These are phyloP conservation scores for Acronicta alni DNA, from an alignment of 2,888 invertebrate species.

Conservation along the genomic window DNA sequence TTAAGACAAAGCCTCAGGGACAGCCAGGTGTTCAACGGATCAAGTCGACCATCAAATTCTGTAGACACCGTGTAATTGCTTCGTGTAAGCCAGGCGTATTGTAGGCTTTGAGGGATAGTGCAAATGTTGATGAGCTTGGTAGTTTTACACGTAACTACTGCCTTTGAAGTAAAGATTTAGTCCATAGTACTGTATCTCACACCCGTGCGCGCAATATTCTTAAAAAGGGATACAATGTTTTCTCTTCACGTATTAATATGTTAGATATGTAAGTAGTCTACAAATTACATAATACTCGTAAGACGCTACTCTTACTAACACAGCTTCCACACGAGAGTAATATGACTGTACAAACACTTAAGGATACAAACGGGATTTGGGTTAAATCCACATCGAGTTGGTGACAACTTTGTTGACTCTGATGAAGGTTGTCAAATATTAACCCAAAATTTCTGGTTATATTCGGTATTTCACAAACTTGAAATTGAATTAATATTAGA, in stretches of 20 bases:
- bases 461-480: not conserved
- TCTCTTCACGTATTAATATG: no score
- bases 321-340: slow-evolving; percentile 22
- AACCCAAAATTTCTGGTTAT: slow-evolving; percentile 4
- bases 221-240: no score
- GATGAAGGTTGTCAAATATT: slow-evolving; percentile 33
- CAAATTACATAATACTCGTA: slow-evolving; percentile 37
- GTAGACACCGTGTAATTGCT: slow-evolving; percentile 31
- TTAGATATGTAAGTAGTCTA: not conserved
- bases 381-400: slow-evolving; percentile 36
- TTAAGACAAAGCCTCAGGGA: not conserved
- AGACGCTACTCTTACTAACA: slow-evolving; percentile 10
- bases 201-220: no score
- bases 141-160: slow-evolving; percentile 5
- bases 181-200: no score
- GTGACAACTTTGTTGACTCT: slow-evolving; percentile 28
- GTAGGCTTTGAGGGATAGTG: slow-evolving; percentile 7
- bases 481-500: slow-evolving; percentile 2
- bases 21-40: slow-evolving; percentile 7
- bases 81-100: slow-evolving; percentile 21
- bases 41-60: slow-evolving; percentile 21
- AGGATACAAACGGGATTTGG: slow-evolving; percentile 28
- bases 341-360: slow-evolving; percentile 28
- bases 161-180: slow-evolving; percentile 9
- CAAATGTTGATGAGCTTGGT: slow-evolving; percentile 12